Conservation (phyloP, 2,797 vertebrate genomes). For the Apodemus agrarius region DNA sequence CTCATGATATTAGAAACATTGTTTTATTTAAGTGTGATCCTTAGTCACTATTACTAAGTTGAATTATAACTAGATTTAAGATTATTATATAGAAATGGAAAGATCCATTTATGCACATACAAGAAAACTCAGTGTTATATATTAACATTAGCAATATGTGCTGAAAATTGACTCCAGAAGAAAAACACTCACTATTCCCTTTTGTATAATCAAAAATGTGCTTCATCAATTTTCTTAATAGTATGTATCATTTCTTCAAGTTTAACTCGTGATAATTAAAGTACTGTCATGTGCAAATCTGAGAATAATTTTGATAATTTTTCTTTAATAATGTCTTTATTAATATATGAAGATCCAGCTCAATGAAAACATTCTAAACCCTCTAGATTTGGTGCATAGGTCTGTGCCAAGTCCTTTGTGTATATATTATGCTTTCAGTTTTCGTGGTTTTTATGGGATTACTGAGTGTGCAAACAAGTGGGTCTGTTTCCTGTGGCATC, state of each 20-base stretch:
- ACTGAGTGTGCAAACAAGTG: not conserved
- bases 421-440: not conserved
- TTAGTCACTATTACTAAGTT: conserved; percentile 49
- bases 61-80: conserved; percentile 72
- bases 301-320: not conserved
- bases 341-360: conserved; percentile 52
- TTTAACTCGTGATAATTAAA: conserved; percentile 41
- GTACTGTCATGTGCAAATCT: conserved; percentile 54
- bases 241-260: conserved; percentile 58
- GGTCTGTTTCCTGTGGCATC: not conserved
- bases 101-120: not conserved
- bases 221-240: conserved; percentile 78
- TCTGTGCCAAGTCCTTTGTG: too few species aligned
- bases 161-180: conserved; percentile 48
- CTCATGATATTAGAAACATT: conserved; percentile 54
- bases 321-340: conserved; percentile 59
- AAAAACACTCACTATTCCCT: conserved; percentile 70
- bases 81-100: not conserved
- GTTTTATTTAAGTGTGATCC: conserved; percentile 18
- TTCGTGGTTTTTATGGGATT: too few species aligned
- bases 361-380: conserved; percentile 48
- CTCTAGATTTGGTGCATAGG: not conserved
- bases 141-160: conserved; percentile 62
- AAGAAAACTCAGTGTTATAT: conserved; percentile 18
- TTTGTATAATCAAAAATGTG: conserved; percentile 60